A percentile compares a stretch with the other conserved stretches of the same genome.
Conservation (phyloP, 1,140 invertebrate genomes). For the Andricus grossulariae region DNA sequence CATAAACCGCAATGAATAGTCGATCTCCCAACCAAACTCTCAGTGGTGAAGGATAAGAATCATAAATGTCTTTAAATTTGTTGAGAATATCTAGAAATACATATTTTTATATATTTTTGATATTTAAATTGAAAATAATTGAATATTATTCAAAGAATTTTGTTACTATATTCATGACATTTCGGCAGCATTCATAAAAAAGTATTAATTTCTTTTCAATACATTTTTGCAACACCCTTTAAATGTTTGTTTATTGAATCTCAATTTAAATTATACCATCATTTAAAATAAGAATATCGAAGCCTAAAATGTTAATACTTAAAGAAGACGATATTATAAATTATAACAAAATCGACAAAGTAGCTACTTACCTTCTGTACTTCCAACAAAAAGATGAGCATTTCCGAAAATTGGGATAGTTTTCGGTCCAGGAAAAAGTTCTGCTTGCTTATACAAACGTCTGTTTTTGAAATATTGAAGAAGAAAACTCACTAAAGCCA, state of each 20-base stretch:
- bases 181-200: too few species aligned
- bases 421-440: constrained; percentile 74
- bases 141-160: background rate
- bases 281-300: too few species aligned
- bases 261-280: too few species aligned
- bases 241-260: too few species aligned
- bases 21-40: constrained; percentile 62
- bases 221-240: too few species aligned
- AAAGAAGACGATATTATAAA: background rate
- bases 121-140: background rate
- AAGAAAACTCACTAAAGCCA: constrained; percentile 20
- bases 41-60: constrained; percentile 51
- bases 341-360: background rate
- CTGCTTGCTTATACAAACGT: constrained; percentile 60
- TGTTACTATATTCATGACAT: too few species aligned
- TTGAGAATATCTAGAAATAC: constrained; percentile 47
- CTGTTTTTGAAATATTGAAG: constrained; percentile 43
- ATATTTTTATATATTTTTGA: background rate
- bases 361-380: constrained; percentile 70
- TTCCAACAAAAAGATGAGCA: constrained; percentile 74
- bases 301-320: constrained; percentile 9
- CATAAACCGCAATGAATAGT: constrained; percentile 66
- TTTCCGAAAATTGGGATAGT: constrained; percentile 78
- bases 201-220: too few species aligned
- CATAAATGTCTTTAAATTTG: constrained; percentile 42